Evolutionary conservation across 2,888 invertebrate species (phyloP).

Genomic region (Spodoptera picta): DNA sequence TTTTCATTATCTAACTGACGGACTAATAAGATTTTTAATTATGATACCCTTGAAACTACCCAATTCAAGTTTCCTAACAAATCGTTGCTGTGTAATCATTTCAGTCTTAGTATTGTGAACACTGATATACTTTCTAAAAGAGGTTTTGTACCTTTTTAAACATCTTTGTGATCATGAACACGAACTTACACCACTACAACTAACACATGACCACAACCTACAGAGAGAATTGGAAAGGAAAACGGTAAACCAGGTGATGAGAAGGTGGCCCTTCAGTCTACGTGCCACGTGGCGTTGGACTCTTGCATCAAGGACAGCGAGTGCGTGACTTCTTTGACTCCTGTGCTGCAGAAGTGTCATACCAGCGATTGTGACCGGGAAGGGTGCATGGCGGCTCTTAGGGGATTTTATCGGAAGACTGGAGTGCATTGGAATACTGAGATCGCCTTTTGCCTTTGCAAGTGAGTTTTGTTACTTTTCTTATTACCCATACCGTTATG

Average conservation of each 20-base stretch:
- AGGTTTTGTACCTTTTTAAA: slow-evolving; percentile 14
- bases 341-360: slow-evolving; percentile 95
- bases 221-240: slow-evolving; percentile 87
- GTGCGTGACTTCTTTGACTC: slow-evolving; percentile 93
- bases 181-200: slow-evolving; percentile 55
- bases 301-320: slow-evolving; percentile 94
- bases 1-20: no score
- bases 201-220: slow-evolving; percentile 76
- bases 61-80: no score
- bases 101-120: neutral
- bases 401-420: slow-evolving; percentile 95
- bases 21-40: no score
- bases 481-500: no score
- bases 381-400: slow-evolving; percentile 95
- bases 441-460: slow-evolving; percentile 97
- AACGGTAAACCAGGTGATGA: slow-evolving; percentile 88
- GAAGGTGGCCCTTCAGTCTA: slow-evolving; percentile 92
- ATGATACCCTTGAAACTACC: no score
- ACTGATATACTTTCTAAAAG: neutral
- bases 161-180: slow-evolving; percentile 16
- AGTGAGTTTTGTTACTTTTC: slow-evolving; percentile 88
- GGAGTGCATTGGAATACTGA: slow-evolving; percentile 95
- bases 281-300: slow-evolving; percentile 95
- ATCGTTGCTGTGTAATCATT: no score
- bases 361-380: slow-evolving; percentile 92